Conservation (phyloP, 2,797 vertebrate genomes). For the Gymnothorax javanicus region DNA sequence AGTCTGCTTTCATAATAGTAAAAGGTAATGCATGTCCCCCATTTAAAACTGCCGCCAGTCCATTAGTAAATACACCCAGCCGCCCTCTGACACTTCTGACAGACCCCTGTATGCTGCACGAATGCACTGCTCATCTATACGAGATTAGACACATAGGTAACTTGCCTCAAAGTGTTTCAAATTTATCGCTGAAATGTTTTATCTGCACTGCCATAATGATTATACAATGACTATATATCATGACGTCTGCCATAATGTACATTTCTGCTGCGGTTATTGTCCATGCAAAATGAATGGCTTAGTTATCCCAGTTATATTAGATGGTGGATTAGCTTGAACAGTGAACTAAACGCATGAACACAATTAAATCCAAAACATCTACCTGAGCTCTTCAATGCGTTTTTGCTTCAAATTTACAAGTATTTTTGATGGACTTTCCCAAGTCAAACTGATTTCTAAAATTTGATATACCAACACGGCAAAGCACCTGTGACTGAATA, state of each 20-base stretch:
- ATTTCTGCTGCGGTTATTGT: constrained; percentile 27
- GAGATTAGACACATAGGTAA: neutral
- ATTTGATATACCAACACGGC: constrained; percentile 9
- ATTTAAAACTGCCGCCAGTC: constrained; percentile 57
- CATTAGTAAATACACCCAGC: constrained; percentile 55
- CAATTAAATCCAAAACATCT: constrained; percentile 7
- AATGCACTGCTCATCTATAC: constrained; percentile 46
- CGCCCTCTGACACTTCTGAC: constrained; percentile 20
- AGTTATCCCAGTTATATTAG: neutral
- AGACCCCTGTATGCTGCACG: constrained; percentile 41
- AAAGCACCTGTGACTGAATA: neutral
- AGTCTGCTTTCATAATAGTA: constrained; percentile 34
- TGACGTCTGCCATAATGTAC: constrained; percentile 32
- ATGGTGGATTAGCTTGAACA: constrained; percentile 14
- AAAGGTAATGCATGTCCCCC: constrained; percentile 68
- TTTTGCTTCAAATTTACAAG: constrained; percentile 8
- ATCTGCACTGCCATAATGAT: constrained; percentile 20
- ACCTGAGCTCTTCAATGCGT: constrained; percentile 27
- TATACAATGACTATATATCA: constrained; percentile 20
- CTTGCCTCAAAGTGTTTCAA: constrained; percentile 8
- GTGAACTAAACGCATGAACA: constrained; percentile 22
- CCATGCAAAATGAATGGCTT: constrained; percentile 34
- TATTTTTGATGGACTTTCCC: constrained; percentile 8
- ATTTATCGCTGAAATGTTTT: constrained; percentile 27
- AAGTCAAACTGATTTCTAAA: constrained; percentile 3